Base-by-base conservation (phyloP, 2,113 vertebrate genomes). In the Pterocles burchelli region DNA sequence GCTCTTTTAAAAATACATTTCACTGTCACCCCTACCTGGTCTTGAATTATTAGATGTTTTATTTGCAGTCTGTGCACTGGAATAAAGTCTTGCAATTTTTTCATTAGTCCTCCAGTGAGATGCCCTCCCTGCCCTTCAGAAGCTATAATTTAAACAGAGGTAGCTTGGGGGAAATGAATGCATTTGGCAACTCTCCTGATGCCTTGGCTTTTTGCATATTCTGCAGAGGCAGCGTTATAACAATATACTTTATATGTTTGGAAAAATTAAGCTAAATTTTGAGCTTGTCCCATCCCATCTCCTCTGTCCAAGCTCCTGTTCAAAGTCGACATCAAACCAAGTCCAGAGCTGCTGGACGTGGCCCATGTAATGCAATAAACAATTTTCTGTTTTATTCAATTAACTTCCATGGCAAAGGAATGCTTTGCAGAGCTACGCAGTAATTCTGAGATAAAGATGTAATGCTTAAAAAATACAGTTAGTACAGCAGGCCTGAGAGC, bases 181-280 rank as follows among this genome's bases (percentile, higher is more conserved):
- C n/a, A 72, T 82, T 94, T 93, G 90, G 78, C 94, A 93, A 36
- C 43, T 84, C 81, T 90, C 43, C 89, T 85, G 29, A 77, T 84
- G 87, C 67, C 70, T 77, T 90, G 55, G 58, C 29, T 85, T 54
- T 94, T 48, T 91, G 76, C 43, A 52, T 94, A 79, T 94, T 94
- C 73, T 92, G 72, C 67, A 86, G 82, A 77, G 57, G 57, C 61
- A 81, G 33, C 12, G 6, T 80, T 93, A 8, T 26, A 91, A 66
- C 34, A 85, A 85, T 75, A 57, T 43, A 31, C 4, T 79, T 89
- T 19, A n/a, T 63, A 51, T 28, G 4, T 77, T 85, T 70, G 22
- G 59, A 58, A 89, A 91, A 87, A 58, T 29, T 9, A 71, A 87
- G 58, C 16, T 62, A 34, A 31, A 75, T 76, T 65, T 74, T 80